Base-by-base conservation (phyloP, 1,140 invertebrate species). In the Leptinotarsa lineolata region DNA sequence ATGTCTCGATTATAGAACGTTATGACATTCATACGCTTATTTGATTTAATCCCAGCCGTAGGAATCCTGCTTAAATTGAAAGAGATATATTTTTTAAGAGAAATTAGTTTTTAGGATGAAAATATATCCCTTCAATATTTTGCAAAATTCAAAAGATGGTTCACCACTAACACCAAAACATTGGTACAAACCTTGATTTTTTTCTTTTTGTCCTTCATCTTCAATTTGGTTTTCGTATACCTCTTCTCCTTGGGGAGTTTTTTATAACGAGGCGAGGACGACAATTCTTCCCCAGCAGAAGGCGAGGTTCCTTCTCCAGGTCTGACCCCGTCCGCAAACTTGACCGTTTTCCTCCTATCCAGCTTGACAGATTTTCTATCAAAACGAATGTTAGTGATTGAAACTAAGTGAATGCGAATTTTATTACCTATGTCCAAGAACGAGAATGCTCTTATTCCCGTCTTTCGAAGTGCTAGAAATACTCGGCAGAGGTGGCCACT, bases 291-390 rank as follows among this genome's bases (percentile, higher is more conserved):
- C 3, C 89, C 89, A 13, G 88, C 90, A 44, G 88, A 90, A 0
- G 89, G 88, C 74, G 89, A 90, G 1, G 89, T 90, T 0, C 90
- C 90, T 76, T 90, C 88, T 0, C 90, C 90, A n/a, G 90, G 90
- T 72, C 86, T 84, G 20, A 91, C 83, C 22, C 89, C 90, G 82
- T 91, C 90, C 4, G 89, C 89, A 78, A 91, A 91, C 78, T 89
- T 87, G 0, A 91, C 90, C 12, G 80, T 84, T 76, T 91, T 83
- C 44, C 66, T 77, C 64, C 46, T 60, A 13, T 71, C 24, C 59
- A 39, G 8, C 30, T 63, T 24, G 60, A 24, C 22, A 22, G 60
- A 63, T 24, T 63, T 63, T n/a, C 22, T 63, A 16, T 39, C 30
- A 1, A 39, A 39, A 39, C 8, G 30, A 39, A 39, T 6, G 8